phyloP scores from a whole-genome alignment of 2,113 vertebrate genomes.

The Campylorhamphus procurvoides region DNA sequence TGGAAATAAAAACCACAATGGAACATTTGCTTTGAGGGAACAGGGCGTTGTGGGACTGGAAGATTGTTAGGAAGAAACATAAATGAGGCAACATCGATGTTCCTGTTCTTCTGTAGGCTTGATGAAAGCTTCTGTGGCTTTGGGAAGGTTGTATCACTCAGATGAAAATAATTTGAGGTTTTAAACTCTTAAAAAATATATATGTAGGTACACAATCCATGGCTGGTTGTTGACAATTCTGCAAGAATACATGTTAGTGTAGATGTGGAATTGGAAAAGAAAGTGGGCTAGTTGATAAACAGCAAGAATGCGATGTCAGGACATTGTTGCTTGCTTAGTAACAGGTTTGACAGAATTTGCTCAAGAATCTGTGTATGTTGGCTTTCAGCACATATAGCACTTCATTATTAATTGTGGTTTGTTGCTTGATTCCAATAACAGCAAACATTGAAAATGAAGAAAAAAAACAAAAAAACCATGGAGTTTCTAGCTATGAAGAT shows the following conservation, averaged over 20 bases:
- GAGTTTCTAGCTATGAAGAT: not conserved
- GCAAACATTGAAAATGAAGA: not conserved
- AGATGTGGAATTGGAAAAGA: not conserved
- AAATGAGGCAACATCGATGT: not conserved
- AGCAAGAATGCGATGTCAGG: not conserved
- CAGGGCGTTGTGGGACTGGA: not conserved
- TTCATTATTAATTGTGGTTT: slow-evolving; percentile 13
- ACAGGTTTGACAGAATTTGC: not conserved
- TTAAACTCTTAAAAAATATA: not conserved
- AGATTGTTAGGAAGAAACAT: not conserved
- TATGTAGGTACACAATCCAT: not conserved
- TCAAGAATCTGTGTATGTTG: slow-evolving; percentile 20
- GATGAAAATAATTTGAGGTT: not conserved
- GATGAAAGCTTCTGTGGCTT: not conserved
- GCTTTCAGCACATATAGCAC: not conserved
- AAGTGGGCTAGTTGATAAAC: not conserved
- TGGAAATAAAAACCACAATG: not conserved
- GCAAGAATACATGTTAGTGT: not conserved
- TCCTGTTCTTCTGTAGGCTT: not conserved
- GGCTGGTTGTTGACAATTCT: not conserved
- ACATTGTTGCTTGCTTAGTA: slow-evolving; percentile 3
- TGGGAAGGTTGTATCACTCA: not conserved
- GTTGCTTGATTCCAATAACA: not conserved
- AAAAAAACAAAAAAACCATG: not conserved
- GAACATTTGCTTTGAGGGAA: not conserved